Base-by-base conservation (phyloP, 2,797 vertebrate genomes). In the Zalophus californianus region DNA sequence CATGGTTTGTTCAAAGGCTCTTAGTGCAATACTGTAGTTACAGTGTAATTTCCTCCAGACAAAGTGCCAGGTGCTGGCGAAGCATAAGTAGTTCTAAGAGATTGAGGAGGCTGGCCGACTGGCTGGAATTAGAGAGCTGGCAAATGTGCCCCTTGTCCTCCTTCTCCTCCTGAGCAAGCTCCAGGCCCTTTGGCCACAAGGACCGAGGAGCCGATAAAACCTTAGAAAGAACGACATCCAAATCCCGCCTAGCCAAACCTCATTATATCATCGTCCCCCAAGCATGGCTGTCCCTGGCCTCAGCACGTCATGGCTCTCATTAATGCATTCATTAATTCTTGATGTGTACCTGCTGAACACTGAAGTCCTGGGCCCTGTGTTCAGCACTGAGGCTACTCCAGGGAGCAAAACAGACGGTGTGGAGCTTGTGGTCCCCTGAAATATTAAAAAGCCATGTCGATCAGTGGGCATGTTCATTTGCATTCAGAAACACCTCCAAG, bases 131-230 rank as follows among this genome's bases (percentile, higher is more conserved):
- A 60, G 54, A 29, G 29, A 0, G 0, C 82, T 38, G 44, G 20
- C 35, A 7, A n/a, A 32, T 4, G 7, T 25, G 50, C 18, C 14
- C 1, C 9, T 25, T 29, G 38, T 90, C 60, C 41, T 58, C n/a
- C 9, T 21, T 38, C 52, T 90, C 60, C 35, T 64, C 21, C 68
- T 1, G 20, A 48, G n/a, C 12, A 13, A 70, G 64, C 4, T 32
- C n/a, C 1, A 5, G 1, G 1, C 12, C 50, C 83, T 32, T 12
- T 10, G 41, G n/a, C 35, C 35, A 2, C 0, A 0, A 72, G 3
- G 1, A n/a, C 7, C 0, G 0, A n/a, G 41, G 77, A 54, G 25
- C 54, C 23, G 21, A 41, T 44, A 84, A 73, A 68, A 38, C 73
- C 16, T 44, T 25, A 7, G 0, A 11, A 20, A 18, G 1, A n/a